A percentile compares a stretch with the other conserved stretches of the same genome.
phyloP scores from a whole-genome alignment of 2,888 invertebrate genomes.

The Steromphala cineraria region DNA sequence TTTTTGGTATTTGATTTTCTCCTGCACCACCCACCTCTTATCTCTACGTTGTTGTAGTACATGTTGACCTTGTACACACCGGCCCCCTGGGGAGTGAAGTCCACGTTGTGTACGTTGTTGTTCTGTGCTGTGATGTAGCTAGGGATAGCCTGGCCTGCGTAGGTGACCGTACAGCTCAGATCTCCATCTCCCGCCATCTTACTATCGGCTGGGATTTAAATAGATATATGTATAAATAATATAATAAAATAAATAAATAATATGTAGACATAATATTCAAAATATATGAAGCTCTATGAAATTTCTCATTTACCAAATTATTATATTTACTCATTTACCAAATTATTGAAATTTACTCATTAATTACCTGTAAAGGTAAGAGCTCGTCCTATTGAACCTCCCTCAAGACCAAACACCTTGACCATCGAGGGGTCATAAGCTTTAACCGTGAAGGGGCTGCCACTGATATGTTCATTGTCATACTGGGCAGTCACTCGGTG shows the following conservation, averaged over 20 bases:
- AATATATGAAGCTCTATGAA: no score
- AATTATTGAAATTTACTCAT: not conserved
- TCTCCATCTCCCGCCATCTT: conserved; percentile 91
- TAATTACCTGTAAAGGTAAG: conserved; percentile 77
- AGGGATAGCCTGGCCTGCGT: conserved; percentile 79
- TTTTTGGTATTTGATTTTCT: no score
- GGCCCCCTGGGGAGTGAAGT: conserved; percentile 79
- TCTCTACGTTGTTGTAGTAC: conserved; percentile 93
- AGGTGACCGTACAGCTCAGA: conserved; percentile 90
- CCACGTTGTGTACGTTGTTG: conserved; percentile 78
- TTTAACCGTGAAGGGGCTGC: conserved; percentile 96
- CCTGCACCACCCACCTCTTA: conserved; percentile 81
- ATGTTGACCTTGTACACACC: conserved; percentile 87
- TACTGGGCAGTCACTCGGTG: conserved; percentile 98
- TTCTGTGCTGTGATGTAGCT: conserved; percentile 85
- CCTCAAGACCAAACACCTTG: conserved; percentile 80
- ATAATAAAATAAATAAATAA: no score
- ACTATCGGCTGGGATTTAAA: conserved; percentile 82
- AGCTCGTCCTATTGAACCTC: conserved; percentile 77
- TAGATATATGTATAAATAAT: no score
- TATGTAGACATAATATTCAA: no score
- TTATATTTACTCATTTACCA: no score
- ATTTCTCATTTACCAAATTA: no score
- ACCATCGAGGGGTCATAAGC: conserved; percentile 96
- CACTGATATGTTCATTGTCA: conserved; percentile 95